A percentile compares a stretch with the other conserved stretches of the same genome.
Conservation (phyloP, 1,140 invertebrate genomes). For the Caenorhabditis elegans region DNA sequence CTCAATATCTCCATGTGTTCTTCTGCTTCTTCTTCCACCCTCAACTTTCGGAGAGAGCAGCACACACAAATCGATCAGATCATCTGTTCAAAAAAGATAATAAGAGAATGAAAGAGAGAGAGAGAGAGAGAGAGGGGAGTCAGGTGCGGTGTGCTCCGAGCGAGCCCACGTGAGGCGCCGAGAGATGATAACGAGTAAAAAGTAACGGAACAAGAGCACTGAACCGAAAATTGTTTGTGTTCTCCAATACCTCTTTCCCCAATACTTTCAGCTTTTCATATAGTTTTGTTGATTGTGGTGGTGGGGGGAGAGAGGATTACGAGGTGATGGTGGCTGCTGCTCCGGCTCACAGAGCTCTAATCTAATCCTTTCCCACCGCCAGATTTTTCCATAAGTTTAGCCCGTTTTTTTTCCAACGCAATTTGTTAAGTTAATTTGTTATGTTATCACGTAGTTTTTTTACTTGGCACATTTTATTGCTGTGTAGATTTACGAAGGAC, state of each 20-base stretch:
- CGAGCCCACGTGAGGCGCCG: neutral
- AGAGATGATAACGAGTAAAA: conserved; percentile 31
- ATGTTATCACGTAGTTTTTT: too few species aligned
- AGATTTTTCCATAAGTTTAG: neutral
- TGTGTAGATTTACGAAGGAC: too few species aligned
- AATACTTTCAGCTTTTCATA: too few species aligned
- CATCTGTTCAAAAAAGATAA: conserved; percentile 11
- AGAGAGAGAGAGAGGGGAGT: neutral
- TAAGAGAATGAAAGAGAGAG: neutral
- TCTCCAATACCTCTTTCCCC: too few species aligned
- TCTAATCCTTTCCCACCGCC: neutral
- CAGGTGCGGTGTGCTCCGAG: neutral
- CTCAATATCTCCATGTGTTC: neutral
- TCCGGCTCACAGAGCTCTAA: neutral
- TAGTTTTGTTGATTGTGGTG: too few species aligned
- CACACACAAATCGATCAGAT: neutral
- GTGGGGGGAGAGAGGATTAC: neutral
- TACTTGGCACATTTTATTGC: too few species aligned
- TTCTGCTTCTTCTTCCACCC: neutral
- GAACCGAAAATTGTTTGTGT: neutral
- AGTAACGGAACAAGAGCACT: neutral
- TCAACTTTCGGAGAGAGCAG: too few species aligned
- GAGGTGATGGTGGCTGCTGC: neutral
- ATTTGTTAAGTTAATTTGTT: too few species aligned
- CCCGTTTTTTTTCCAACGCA: neutral